Percentiles rank a stretch among this genome's conserved stretches.
These are phyloP conservation scores for Okapia johnstoni DNA, from an alignment of 2,113 vertebrate species.

Conservation along the genomic window DNA sequence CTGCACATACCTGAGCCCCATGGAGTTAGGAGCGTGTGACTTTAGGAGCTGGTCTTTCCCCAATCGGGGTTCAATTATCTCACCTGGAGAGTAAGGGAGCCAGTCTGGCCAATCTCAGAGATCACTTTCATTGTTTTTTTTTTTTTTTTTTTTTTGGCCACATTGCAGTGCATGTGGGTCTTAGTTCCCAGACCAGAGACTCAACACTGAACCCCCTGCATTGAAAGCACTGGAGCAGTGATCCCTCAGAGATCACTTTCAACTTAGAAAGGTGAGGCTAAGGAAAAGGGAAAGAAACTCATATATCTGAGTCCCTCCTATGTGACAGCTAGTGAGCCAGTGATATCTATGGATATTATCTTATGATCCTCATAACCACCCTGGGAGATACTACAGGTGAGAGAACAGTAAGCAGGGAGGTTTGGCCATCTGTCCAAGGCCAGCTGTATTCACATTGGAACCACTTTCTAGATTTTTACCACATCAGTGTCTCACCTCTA, in stretches of 20 bases:
- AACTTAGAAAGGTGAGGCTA: neutral
- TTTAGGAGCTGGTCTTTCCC: neutral
- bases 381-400: neutral
- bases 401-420: neutral
- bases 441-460: fast-evolving
- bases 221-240: neutral
- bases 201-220: neutral
- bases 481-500: neutral
- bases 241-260: neutral
- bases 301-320: neutral
- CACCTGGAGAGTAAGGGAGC: neutral
- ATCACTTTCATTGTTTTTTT: neutral
- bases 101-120: neutral
- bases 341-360: neutral
- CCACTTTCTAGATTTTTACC: too few relatives aligned
- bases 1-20: neutral
- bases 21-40: fast-evolving
- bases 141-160: neutral
- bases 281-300: neutral
- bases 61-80: neutral
- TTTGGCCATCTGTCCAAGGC: neutral
- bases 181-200: neutral
- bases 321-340: neutral
- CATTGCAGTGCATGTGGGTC: neutral
- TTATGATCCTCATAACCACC: neutral